Evolutionary conservation across 2,797 vertebrate species (phyloP), one percentile per base, ranked within the genome.

Genomic region (Serranus cabrilla): DNA sequence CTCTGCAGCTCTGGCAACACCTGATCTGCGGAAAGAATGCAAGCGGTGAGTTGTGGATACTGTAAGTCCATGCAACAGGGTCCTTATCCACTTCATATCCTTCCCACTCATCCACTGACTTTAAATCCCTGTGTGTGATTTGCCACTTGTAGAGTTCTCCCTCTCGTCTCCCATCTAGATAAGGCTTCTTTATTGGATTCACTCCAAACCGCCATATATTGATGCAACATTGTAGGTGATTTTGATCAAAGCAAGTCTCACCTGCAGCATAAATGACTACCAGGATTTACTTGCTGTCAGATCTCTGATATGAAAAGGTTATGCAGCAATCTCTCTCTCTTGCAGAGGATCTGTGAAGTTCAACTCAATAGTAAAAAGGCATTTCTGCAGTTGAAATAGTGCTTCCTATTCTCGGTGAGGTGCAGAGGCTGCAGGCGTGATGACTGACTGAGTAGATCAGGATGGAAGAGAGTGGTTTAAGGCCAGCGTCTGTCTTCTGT

Each of bases 1-100:
- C 97, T 59, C 91, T 98, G 82, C 97, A 98, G 85, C 94, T 94
- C 40, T 97, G 96, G 92, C 97, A 98, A 76, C 98, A 99, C 82
- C 97, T 99, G 76, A 96, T 97, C 89, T 99, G 97, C 87, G 97
- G 97, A 57, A 98, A 97, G 90, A 99, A 97, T 79, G 96, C 97
- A 66, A 96, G 94, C 83, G 98, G 98, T 99, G 93, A 98, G 98
- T 96, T 71, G 7, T 21, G 49, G 45, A 31, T 11, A 11, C 49
- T 62, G 34, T 40, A 31, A 46, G 49, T 58, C 57, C 11, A 7
- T 45, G 68, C 60, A 74, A 72, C 68, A 81, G 55, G 52, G 47
- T 68, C 47, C 16, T 13, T 31, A 31, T 47, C 7, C 71, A 16
- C 1, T 50, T 5, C 50, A 16, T 16, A n/a, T 23, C 25, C 11